Evolutionary conservation across 2,113 vertebrate species (phyloP).

Genomic region (Piprites chloris): DNA sequence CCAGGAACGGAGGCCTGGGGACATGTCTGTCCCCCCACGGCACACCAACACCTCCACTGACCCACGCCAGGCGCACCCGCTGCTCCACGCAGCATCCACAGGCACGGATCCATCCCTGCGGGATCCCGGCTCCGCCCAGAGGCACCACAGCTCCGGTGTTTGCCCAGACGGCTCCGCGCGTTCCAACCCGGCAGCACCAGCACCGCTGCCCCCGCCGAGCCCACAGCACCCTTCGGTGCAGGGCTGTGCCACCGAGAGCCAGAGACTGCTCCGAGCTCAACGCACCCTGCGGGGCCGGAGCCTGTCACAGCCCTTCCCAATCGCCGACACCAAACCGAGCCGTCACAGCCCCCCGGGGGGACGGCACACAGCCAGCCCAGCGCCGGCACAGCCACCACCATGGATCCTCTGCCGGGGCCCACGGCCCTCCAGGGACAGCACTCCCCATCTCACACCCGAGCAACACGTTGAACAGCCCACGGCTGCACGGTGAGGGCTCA

Average conservation of each 20-base stretch:
- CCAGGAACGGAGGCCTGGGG: fast-evolving
- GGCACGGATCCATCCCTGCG: neutral
- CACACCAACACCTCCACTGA: fast-evolving
- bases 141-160: fast-evolving
- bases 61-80: neutral
- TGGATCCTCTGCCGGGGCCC: fast-evolving
- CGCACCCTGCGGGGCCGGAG: neutral
- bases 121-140: fast-evolving
- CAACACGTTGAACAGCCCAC: fast-evolving
- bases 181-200: neutral
- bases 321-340: fast-evolving
- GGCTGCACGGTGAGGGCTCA: neutral
- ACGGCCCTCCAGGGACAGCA: fast-evolving
- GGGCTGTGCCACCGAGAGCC: neutral
- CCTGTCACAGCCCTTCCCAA: fast-evolving
- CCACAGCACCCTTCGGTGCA: fast-evolving
- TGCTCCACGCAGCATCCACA: neutral
- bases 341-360: fast-evolving
- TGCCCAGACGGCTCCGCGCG: fast-evolving
- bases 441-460: neutral
- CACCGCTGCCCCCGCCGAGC: fast-evolving
- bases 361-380: fast-evolving
- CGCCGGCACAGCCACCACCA: fast-evolving
- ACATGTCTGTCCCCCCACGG: fast-evolving
- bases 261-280: neutral